Evolutionary conservation across 2,113 vertebrate genomes (phyloP).

Genomic region (Manacus vitellinus): DNA sequence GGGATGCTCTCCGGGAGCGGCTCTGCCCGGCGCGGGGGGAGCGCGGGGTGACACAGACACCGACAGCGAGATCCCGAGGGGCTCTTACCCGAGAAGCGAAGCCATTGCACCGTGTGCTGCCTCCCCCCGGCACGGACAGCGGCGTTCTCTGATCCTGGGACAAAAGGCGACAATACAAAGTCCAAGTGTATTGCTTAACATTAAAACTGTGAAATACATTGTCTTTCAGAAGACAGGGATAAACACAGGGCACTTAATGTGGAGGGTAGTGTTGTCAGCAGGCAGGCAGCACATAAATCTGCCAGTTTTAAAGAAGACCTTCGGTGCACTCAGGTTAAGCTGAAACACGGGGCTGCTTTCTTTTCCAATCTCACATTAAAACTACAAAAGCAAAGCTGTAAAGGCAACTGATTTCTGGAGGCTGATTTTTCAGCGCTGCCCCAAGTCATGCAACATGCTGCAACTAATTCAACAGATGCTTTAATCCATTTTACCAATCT

Average conservation of each 20-base stretch:
- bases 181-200: not conserved
- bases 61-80: not conserved
- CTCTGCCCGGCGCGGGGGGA: not conserved
- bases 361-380: not conserved
- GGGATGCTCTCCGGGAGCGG: not conserved
- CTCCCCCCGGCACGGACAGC: accelerated
- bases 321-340: not conserved
- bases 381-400: not conserved
- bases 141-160: not conserved
- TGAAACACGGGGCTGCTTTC: not conserved
- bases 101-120: not conserved
- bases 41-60: not conserved
- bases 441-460: not conserved
- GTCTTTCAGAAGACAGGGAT: not conserved
- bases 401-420: not conserved
- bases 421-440: not conserved
- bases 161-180: not conserved
- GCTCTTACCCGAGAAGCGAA: not conserved
- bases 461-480: not conserved
- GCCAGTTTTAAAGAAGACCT: not conserved
- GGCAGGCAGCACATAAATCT: not conserved
- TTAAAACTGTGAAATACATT: not conserved
- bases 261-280: not conserved
- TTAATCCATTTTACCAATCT: not conserved
- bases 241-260: not conserved